Evolutionary conservation across 2,888 invertebrate genomes (phyloP), one percentile per base, ranked within the genome.

Genomic region (Melikaiella ostensackeni): DNA sequence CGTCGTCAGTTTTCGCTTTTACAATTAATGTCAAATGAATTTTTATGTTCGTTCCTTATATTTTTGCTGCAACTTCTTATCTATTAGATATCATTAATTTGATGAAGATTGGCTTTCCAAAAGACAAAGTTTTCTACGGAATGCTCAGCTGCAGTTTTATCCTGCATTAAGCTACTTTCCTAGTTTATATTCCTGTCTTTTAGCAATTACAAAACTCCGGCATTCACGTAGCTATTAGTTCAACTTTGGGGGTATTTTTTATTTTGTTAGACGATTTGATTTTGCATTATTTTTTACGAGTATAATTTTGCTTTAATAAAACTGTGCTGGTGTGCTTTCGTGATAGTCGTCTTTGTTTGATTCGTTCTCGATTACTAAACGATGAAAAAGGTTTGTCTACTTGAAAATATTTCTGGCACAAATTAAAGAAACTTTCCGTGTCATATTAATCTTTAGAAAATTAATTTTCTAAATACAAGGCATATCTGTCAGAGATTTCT

Each of bases 191-290:
- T 74, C 38, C 38, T 76, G 55, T 70, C 13, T 70, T 19, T 16
- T 63, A n/a, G 13, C 75, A 59, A 77, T 74, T 38, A 59, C 2
- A 24, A 80, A 42, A 82, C 85, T 84, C 85, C 80, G 82, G 85
- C 83, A 77, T 84, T 82, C 80, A 73, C 77, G 7, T 77, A 74
- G 76, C 78, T 77, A 73, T 46, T 11, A 21, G 50, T 50, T 50
- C 13, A 38, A 66, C 19, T 64, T 21, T 35, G 19, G 70, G 59
- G 35, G 33, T 38, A 70, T 42, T n/a, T 57, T 50, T 75, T 38
- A 33, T 75, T 62, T 38, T 50, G 55, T 55, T 27, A 27, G 57
- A 50, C 55, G 27, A 64, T 75, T 75, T 75, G 42, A 42, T 79
- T 79, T 80, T 79, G 76, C 77, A 80, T 73, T 73, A 33, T 59